phyloP scores from a whole-genome alignment of 2,888 invertebrate genomes.

The Gibbula magus region DNA sequence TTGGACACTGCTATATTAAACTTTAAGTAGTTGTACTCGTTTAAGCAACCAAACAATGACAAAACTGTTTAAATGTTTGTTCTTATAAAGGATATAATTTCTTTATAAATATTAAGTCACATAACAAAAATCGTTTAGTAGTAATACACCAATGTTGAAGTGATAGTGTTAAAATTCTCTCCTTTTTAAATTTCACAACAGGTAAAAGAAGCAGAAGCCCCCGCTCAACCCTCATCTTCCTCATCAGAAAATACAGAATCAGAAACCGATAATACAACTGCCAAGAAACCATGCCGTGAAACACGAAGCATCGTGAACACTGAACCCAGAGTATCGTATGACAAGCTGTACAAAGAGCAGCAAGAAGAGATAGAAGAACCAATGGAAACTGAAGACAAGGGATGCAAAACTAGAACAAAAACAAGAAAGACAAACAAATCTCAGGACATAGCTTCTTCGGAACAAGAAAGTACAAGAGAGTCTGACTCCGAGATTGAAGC shows the following conservation, averaged over 20 bases:
- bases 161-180: no score
- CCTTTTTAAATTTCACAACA: constrained; percentile 7
- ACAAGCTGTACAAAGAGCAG: constrained; percentile 10
- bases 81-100: no score
- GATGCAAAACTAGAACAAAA: constrained; percentile 35
- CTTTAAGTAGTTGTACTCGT: no score
- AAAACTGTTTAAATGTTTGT: no score
- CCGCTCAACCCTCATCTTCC: constrained; percentile 31
- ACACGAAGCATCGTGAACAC: background rate
- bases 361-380: background rate
- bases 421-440: constrained; percentile 29
- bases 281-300: background rate
- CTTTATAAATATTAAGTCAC: no score
- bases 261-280: background rate
- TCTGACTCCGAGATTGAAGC: constrained; percentile 22
- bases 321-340: background rate
- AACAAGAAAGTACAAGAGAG: constrained; percentile 32
- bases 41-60: no score
- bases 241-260: background rate
- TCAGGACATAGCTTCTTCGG: background rate
- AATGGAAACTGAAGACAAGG: background rate
- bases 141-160: no score
- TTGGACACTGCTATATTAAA: no score
- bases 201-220: constrained; percentile 43
- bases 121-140: no score